Evolutionary conservation across 2,113 vertebrate genomes (phyloP).

Genomic region (Serinus canaria): DNA sequence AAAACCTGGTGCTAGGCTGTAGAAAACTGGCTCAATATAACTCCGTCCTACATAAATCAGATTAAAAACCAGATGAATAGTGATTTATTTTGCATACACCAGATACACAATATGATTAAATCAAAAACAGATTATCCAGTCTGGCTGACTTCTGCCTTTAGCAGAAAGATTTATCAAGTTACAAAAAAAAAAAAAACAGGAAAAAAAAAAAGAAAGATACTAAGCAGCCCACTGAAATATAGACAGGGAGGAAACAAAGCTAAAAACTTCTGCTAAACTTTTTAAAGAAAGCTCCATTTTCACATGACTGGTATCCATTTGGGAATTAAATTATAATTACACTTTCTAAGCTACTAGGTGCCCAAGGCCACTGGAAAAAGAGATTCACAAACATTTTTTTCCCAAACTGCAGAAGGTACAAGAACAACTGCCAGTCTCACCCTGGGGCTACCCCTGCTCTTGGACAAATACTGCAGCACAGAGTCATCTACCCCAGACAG

Average conservation of each 20-base stretch:
- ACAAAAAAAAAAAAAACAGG: not conserved
- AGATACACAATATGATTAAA: constrained; percentile 64
- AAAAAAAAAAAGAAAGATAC: not conserved
- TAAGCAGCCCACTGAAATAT: not conserved
- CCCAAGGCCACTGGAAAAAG: not conserved
- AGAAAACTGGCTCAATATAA: not conserved
- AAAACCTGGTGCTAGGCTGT: not conserved
- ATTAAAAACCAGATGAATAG: constrained; percentile 58
- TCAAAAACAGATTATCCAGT: constrained; percentile 64
- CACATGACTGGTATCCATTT: not conserved
- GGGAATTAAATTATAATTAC: not conserved
- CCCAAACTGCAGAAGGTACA: not conserved
- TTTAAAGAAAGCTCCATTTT: not conserved
- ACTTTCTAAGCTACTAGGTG: not conserved
- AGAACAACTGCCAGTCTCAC: rapidly evolving
- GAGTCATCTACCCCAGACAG: not conserved
- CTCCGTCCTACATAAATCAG: not conserved
- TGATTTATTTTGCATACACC: constrained; percentile 60
- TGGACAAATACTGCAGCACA: not conserved
- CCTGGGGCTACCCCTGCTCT: not conserved
- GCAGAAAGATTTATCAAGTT: constrained; percentile 52
- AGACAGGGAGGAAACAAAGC: not conserved
- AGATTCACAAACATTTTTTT: not conserved
- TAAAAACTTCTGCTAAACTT: not conserved
- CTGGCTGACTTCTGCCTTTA: constrained; percentile 58